A percentile compares a stretch with the other conserved stretches of the same genome.
Conservation (phyloP, 2,797 vertebrate genomes). For the Hyperoplus lanceolatus region DNA sequence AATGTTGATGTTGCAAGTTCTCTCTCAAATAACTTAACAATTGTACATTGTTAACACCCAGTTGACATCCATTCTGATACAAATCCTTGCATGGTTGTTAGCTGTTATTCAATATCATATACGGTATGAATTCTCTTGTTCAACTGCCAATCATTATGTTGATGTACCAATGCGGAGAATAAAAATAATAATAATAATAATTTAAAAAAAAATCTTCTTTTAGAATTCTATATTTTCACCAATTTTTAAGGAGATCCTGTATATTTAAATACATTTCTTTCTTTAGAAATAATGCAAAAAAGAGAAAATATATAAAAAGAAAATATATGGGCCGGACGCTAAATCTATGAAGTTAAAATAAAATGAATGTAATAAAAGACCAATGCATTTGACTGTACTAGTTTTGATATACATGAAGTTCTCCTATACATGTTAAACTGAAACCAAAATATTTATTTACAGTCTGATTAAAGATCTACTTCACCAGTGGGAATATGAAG, state of each 20-base stretch:
- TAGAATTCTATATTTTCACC: slow-evolving; percentile 77
- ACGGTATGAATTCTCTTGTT: slow-evolving; percentile 47
- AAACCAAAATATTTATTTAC: slow-evolving; percentile 22
- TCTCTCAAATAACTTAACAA: slow-evolving; percentile 40
- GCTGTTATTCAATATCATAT: slow-evolving; percentile 62
- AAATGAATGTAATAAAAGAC: slow-evolving; percentile 53
- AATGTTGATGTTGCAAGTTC: slow-evolving; percentile 59
- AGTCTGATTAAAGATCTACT: slow-evolving; percentile 2
- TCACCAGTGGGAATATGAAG: too few species aligned
- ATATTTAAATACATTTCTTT: slow-evolving; percentile 65
- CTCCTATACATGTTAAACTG: slow-evolving; percentile 4
- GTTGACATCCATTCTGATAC: slow-evolving; percentile 34
- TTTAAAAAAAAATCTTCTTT: slow-evolving; percentile 50
- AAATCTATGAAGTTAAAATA: slow-evolving; percentile 22
- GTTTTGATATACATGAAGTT: slow-evolving; percentile 43
- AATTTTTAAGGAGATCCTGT: slow-evolving; percentile 74
- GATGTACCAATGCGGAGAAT: slow-evolving; percentile 36
- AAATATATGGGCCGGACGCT: slow-evolving; percentile 2
- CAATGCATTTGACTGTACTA: slow-evolving; percentile 35
- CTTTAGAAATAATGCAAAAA: slow-evolving; percentile 40
- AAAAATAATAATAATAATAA: not conserved
- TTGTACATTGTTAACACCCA: slow-evolving; percentile 31
- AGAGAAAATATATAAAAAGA: not conserved
- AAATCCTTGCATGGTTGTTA: slow-evolving; percentile 83
- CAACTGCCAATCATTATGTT: slow-evolving; percentile 74